phyloP scores from a whole-genome alignment of 2,797 vertebrate species.

The Galagoides demidoff region DNA sequence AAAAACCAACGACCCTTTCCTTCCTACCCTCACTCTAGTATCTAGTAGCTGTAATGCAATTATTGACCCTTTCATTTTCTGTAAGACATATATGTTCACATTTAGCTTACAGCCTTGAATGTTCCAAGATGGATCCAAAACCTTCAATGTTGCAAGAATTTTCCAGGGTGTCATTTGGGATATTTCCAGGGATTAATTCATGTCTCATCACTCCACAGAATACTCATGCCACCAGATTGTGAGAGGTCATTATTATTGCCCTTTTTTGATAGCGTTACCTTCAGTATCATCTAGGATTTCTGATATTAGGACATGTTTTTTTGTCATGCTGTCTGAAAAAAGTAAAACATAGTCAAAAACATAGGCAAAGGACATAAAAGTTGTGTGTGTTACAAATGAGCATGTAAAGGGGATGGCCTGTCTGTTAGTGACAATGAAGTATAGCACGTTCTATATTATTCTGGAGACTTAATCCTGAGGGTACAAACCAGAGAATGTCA shows the following conservation, averaged over 20 bases:
- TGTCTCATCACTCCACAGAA: not conserved
- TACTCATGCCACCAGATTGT: not conserved
- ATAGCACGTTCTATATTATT: not conserved
- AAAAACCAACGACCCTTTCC: not conserved
- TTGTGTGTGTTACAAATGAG: not conserved
- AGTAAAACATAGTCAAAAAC: not conserved
- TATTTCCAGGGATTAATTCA: not conserved
- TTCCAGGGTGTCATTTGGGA: not conserved
- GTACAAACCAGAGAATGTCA: not conserved
- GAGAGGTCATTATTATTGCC: not conserved
- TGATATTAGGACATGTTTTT: not conserved
- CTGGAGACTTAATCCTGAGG: not conserved
- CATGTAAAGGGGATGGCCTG: not conserved
- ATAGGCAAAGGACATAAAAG: not conserved
- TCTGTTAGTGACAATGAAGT: not conserved
- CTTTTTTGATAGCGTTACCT: not conserved
- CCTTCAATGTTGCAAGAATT: not conserved
- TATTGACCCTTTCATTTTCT: fast-evolving
- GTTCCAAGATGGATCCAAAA: not conserved
- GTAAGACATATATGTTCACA: not conserved
- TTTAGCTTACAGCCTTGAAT: not conserved
- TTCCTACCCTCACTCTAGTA: not conserved
- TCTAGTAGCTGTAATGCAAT: not conserved
- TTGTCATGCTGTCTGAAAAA: not conserved
- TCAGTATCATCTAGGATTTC: not conserved